Percentiles rank a stretch among this genome's conserved stretches.
phyloP scores from a whole-genome alignment of 1,140 invertebrate species.

The Panagrolaimus sp. region DNA sequence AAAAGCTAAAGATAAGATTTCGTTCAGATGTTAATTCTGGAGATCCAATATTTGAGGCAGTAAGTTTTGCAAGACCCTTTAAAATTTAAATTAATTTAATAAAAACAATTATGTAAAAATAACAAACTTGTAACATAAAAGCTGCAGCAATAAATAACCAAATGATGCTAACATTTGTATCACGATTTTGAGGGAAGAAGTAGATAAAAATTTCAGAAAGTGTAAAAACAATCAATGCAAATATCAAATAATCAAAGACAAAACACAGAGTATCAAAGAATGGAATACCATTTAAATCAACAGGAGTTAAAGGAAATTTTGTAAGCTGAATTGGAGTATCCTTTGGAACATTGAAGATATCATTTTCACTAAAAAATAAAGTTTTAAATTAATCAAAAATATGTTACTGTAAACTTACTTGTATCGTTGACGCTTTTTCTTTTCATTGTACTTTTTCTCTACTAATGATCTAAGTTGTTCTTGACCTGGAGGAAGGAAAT shows the following conservation, averaged over 20 bases:
- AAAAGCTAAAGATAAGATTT: slow-evolving; percentile 16
- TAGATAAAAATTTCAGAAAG: slow-evolving; percentile 11
- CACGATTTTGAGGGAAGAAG: slow-evolving; percentile 6
- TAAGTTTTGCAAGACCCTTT: slow-evolving; percentile 9
- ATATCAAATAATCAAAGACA: slow-evolving; percentile 14
- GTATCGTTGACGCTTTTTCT: neutral
- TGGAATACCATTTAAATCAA: slow-evolving; percentile 2
- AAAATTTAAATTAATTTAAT: neutral
- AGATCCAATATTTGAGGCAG: slow-evolving; percentile 4
- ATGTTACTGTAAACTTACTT: neutral
- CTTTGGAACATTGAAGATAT: slow-evolving; percentile 9
- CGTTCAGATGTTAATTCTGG: slow-evolving; percentile 6
- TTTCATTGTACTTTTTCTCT: neutral
- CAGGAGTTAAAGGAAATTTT: neutral
- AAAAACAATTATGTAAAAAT: neutral
- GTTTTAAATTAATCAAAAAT: neutral
- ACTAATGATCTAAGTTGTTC: neutral
- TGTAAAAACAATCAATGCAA: slow-evolving; percentile 6
- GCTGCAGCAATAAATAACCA: slow-evolving; percentile 14
- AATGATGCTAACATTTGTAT: slow-evolving; percentile 17
- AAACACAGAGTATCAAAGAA: slow-evolving; percentile 12
- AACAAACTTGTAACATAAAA: slow-evolving; percentile 12
- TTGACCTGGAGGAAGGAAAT: neutral
- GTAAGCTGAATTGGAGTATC: slow-evolving; percentile 5
- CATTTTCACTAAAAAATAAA: neutral